Evolutionary conservation across 1,140 invertebrate genomes (phyloP).

Genomic region (Thereuonema tuberculata): DNA sequence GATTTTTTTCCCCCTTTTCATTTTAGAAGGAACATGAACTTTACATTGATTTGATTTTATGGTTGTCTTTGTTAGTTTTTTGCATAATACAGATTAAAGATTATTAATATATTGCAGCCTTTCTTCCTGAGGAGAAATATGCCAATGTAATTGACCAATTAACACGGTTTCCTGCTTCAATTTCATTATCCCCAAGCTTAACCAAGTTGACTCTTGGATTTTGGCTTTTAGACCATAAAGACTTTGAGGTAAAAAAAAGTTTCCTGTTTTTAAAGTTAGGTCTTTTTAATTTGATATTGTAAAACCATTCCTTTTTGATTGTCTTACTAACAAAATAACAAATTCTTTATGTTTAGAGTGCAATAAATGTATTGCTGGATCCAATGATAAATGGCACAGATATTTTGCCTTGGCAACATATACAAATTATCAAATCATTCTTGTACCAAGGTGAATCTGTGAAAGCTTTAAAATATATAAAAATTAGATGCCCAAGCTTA

Average conservation of each 20-base stretch:
- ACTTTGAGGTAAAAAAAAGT: constrained; percentile 38
- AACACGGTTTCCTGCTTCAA: constrained; percentile 57
- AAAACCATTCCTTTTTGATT: no score
- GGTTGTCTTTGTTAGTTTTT: no score
- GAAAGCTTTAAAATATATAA: constrained; percentile 40
- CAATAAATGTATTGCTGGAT: constrained; percentile 32
- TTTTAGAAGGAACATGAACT: no score
- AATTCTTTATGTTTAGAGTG: constrained; percentile 24
- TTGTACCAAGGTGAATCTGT: constrained; percentile 38
- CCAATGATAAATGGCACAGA: constrained; percentile 32
- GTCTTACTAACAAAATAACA: no score
- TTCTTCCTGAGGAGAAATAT: constrained; percentile 20
- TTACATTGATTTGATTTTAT: no score
- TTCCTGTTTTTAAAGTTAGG: neutral
- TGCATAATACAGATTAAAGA: no score
- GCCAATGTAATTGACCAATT: constrained; percentile 44
- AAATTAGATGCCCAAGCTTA: constrained; percentile 36
- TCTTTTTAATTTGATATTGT: neutral
- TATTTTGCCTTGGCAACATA: constrained; percentile 43
- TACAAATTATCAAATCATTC: constrained; percentile 39
- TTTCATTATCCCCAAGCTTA: constrained; percentile 49
- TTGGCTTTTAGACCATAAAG: constrained; percentile 69
- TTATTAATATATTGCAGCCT: no score
- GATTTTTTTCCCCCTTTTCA: no score
- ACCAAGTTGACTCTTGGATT: constrained; percentile 65